Evolutionary conservation across 1,140 invertebrate species (phyloP).

Genomic region (Phymastichus coffea): DNA sequence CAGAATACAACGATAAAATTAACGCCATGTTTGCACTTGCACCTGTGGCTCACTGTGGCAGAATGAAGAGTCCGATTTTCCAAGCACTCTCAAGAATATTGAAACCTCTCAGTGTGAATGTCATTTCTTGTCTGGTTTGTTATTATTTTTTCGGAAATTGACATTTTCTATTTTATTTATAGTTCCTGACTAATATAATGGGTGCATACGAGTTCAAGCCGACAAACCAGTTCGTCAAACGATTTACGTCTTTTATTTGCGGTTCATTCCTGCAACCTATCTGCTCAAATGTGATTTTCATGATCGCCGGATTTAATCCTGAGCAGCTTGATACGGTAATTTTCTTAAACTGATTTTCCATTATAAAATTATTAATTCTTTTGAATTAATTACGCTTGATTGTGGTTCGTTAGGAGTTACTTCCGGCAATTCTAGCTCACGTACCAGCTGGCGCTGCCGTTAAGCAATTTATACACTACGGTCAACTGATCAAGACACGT

Average conservation of each 20-base stretch:
- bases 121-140: not conserved
- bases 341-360: not conserved
- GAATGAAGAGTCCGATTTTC: conserved; percentile 18
- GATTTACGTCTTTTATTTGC: conserved; percentile 53
- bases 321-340: conserved; percentile 54
- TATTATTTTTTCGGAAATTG: conserved; percentile 14
- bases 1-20: conserved; percentile 61
- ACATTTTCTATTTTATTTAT: conserved; percentile 1
- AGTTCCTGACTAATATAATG: conserved; percentile 33
- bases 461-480: conserved; percentile 76
- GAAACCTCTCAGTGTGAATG: conserved; percentile 16
- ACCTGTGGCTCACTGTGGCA: conserved; percentile 52
- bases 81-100: not conserved
- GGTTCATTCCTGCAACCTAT: conserved; percentile 49
- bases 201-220: conserved; percentile 60
- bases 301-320: conserved; percentile 57
- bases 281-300: conserved; percentile 62
- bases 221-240: conserved; percentile 46
- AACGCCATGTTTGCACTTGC: conserved; percentile 56
- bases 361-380: too few species aligned
- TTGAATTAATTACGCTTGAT: too few species aligned
- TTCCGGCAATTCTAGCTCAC: conserved; percentile 76
- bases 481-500: conserved; percentile 66
- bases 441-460: conserved; percentile 81
- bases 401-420: conserved; percentile 48